Evolutionary conservation across 2,113 vertebrate species (phyloP).

Genomic region (Neoarius graeffei): DNA sequence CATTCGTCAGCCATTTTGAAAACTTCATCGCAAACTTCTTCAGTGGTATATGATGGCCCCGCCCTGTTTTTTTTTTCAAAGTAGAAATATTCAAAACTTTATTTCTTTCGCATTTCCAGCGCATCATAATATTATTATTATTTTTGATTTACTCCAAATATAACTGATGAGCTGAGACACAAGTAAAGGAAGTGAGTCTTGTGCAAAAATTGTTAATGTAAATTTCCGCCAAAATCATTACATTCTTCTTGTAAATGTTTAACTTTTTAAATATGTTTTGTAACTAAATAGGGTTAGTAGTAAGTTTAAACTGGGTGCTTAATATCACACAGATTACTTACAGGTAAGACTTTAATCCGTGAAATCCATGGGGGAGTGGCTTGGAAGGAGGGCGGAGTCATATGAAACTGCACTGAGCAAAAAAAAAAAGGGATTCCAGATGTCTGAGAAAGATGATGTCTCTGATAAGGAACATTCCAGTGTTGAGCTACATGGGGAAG

Average conservation of each 20-base stretch:
- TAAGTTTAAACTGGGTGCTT: background rate
- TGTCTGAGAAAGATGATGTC: no score
- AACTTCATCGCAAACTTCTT: background rate
- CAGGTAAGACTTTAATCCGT: no score
- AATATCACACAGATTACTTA: background rate
- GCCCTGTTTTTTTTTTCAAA: background rate
- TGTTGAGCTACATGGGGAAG: background rate
- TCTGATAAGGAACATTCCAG: background rate
- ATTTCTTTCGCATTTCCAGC: background rate
- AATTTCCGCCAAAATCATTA: background rate
- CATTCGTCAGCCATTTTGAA: background rate
- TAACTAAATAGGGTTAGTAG: background rate
- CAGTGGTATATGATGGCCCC: background rate
- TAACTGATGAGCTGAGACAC: background rate
- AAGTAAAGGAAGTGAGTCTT: background rate
- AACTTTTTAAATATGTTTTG: background rate
- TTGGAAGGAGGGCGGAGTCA: background rate
- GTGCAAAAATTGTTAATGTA: background rate
- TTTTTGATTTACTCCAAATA: background rate
- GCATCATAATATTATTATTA: background rate
- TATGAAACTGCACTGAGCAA: background rate
- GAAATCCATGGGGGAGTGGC: background rate
- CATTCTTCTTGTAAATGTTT: background rate
- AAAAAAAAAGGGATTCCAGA: no score
- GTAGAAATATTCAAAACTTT: background rate